Evolutionary conservation across 2,113 vertebrate genomes (phyloP).

Genomic region (Psephotus haematonotus): DNA sequence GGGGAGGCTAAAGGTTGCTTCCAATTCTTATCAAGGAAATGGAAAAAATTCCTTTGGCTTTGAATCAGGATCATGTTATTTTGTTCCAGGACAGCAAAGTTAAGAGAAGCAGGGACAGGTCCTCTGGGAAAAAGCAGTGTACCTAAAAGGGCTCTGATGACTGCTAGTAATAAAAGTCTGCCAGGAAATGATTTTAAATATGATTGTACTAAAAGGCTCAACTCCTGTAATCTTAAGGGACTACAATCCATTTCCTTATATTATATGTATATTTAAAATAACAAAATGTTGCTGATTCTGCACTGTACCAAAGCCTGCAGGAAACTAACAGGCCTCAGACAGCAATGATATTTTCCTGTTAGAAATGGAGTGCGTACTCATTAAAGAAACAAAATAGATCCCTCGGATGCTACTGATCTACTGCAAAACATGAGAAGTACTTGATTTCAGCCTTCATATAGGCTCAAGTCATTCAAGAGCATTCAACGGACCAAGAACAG

Average conservation of each 20-base stretch:
- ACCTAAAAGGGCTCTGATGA: not conserved
- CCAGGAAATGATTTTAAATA: constrained; percentile 14
- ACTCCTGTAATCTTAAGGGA: not conserved
- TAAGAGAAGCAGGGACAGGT: not conserved
- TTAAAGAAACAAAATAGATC: not conserved
- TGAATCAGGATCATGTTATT: not conserved
- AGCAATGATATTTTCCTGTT: constrained; percentile 27
- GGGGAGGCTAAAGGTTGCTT: not conserved
- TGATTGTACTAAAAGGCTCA: not conserved
- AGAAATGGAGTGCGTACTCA: not conserved
- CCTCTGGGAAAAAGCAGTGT: not conserved
- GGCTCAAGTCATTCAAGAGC: not conserved
- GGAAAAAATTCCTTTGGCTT: not conserved
- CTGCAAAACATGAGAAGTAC: not conserved
- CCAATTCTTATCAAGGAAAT: not conserved
- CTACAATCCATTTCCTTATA: constrained; percentile 32
- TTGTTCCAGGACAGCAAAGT: not conserved
- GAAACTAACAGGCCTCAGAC: not conserved
- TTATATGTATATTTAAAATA: not conserved
- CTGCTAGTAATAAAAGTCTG: not conserved
- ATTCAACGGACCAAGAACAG: not conserved
- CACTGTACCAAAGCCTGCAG: constrained; percentile 16
- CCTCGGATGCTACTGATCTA: not conserved
- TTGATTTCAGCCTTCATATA: not conserved
- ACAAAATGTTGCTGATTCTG: constrained; percentile 25